Evolutionary conservation across 23 tunicate species (phyloP), one percentile per base, ranked within the genome.

Genomic region (Ciona savignyi): DNA sequence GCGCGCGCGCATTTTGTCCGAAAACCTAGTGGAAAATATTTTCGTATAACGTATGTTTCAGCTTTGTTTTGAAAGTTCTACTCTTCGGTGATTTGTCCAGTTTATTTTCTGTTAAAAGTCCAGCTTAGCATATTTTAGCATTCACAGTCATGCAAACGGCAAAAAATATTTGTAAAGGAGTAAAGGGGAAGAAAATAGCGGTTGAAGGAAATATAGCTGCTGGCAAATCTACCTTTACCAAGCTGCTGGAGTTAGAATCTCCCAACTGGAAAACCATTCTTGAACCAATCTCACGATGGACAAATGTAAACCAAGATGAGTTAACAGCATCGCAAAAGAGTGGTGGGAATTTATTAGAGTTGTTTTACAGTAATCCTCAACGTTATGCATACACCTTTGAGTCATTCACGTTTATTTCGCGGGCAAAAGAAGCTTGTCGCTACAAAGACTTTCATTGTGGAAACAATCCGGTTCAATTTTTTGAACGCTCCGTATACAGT

Each of bases 381-480:
- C 51, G 98, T 49, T 92, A 80, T 78, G 83, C 93, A 2, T 92
- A 85, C 73, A 85, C 98, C 0, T 84, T 92, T 34, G 89, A 92
- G 51, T 84, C 83, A 1, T 85, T 72, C 62, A 78, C 93, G 20
- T 92, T 92, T 83, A 63, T 77, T 6, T 77, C 96, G 3, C 88
- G 89, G 21, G 71, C 82, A 79, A 77, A 74, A 77, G 89, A 70
- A 19, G 80, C 51, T 22, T 74, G 74, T 73, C 56, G 56, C 9
- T 42, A 42, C 15, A 62, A 63, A 42, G 76, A 70, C 60, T 62
- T 21, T 19, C 29, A 28, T 28, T 29, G 60, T 61, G 76, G 81
- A 32, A 70, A 60, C 76, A 70, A 70, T 51, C 81, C 86, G 34
- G 86, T 80, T 75, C 86, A 87, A 76, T 76, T 87, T 32, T 87